phyloP scores from a whole-genome alignment of 2,888 invertebrate genomes.

The Agonopterix heracliana region DNA sequence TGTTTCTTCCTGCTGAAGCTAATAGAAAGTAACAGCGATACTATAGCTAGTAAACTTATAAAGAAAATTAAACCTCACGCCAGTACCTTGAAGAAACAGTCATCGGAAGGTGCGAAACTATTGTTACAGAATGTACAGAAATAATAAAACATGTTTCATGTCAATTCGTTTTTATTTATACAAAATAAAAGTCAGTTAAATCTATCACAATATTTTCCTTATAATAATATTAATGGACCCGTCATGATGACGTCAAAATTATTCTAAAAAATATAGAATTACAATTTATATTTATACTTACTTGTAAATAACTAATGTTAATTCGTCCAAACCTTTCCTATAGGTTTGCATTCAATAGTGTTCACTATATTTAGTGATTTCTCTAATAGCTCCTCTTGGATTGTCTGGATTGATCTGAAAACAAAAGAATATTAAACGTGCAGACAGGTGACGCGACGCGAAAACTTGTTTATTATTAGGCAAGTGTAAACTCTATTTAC shows the following conservation, averaged over 20 bases:
- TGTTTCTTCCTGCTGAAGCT: constrained; percentile 84
- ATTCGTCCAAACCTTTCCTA: constrained; percentile 56
- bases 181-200: constrained; percentile 2
- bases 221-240: background rate
- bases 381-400: constrained; percentile 60
- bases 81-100: constrained; percentile 68
- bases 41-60: constrained; percentile 58
- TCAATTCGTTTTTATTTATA: constrained; percentile 5
- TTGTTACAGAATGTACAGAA: constrained; percentile 71
- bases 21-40: constrained; percentile 77
- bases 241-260: no score
- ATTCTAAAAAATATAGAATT: constrained; percentile 1
- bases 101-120: constrained; percentile 78
- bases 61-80: constrained; percentile 61
- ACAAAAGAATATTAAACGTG: no score
- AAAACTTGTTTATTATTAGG: no score
- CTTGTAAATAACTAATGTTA: background rate
- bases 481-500: no score
- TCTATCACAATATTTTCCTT: background rate
- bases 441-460: no score
- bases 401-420: constrained; percentile 44
- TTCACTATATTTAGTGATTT: constrained; percentile 45
- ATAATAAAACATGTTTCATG: constrained; percentile 34
- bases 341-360: constrained; percentile 33
- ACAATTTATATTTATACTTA: constrained; percentile 7